Evolutionary conservation across 1,140 invertebrate species (phyloP).

Genomic region (Copidosoma floridanum): DNA sequence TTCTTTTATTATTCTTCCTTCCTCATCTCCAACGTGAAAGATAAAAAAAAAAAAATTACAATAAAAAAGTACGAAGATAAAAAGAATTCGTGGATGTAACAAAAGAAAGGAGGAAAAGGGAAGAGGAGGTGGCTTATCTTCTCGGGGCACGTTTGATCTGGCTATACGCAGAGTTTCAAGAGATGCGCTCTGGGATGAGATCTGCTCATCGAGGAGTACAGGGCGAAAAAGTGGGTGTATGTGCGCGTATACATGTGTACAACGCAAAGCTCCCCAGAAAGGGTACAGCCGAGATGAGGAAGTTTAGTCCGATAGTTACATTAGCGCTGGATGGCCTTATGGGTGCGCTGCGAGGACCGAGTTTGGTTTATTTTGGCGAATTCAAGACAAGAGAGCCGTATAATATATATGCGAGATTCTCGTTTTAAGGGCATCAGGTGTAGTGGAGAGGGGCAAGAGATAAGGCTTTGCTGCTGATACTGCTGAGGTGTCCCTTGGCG

Average conservation of each 20-base stretch:
- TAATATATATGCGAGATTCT: neutral
- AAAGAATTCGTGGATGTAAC: neutral
- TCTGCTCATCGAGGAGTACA: too few species aligned
- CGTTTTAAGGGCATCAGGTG: neutral
- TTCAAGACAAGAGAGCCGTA: neutral
- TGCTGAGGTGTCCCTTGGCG: neutral
- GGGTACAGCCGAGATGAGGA: neutral
- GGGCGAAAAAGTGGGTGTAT: too few species aligned
- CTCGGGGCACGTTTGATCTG: slow-evolving; percentile 8
- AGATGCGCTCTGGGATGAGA: too few species aligned
- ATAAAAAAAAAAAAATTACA: too few species aligned
- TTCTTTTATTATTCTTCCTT: slow-evolving; percentile 1
- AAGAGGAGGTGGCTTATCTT: slow-evolving; percentile 1
- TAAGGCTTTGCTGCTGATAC: neutral
- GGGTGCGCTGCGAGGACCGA: neutral
- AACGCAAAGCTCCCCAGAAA: too few species aligned
- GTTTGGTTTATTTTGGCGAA: slow-evolving; percentile 12
- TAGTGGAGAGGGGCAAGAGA: neutral
- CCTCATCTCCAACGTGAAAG: too few species aligned
- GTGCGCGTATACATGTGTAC: too few species aligned
- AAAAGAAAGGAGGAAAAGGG: neutral
- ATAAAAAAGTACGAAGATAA: too few species aligned
- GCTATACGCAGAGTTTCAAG: neutral
- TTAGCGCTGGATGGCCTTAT: neutral
- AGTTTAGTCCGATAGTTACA: slow-evolving; percentile 12